Evolutionary conservation across 2,113 vertebrate genomes (phyloP).

Genomic region (Calidris pygmaea): DNA sequence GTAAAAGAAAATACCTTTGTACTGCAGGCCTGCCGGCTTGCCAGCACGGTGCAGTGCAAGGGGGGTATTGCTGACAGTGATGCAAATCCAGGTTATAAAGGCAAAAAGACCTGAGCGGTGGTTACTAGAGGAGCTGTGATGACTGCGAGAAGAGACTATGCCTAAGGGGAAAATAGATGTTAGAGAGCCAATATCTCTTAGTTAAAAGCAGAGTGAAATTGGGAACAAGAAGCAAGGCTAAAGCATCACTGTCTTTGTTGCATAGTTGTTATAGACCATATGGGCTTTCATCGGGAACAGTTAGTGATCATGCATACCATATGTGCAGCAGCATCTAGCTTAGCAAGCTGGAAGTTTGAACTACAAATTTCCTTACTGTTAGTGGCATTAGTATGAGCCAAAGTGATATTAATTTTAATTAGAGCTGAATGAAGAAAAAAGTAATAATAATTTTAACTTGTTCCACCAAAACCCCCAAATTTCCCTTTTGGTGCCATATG

Average conservation of each 20-base stretch:
- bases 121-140: background rate
- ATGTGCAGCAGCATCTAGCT: slow-evolving; percentile 13
- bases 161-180: background rate
- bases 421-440: background rate
- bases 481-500: background rate
- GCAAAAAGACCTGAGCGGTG: background rate
- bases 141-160: background rate
- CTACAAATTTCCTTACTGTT: background rate
- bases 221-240: background rate
- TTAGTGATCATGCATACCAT: background rate
- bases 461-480: background rate
- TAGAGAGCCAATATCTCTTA: background rate
- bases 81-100: background rate
- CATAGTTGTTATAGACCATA: background rate
- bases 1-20: background rate
- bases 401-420: slow-evolving; percentile 57
- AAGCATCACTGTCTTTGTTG: background rate
- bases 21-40: background rate
- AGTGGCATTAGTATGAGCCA: background rate
- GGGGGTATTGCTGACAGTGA: background rate
- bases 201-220: background rate
- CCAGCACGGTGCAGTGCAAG: background rate
- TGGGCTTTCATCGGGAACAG: slow-evolving; percentile 27
- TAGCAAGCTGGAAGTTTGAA: background rate
- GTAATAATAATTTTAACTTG: background rate